Evolutionary conservation across 2,113 vertebrate species (phyloP), one percentile per base, ranked within the genome.

Genomic region (Pomatostomus ruficeps): DNA sequence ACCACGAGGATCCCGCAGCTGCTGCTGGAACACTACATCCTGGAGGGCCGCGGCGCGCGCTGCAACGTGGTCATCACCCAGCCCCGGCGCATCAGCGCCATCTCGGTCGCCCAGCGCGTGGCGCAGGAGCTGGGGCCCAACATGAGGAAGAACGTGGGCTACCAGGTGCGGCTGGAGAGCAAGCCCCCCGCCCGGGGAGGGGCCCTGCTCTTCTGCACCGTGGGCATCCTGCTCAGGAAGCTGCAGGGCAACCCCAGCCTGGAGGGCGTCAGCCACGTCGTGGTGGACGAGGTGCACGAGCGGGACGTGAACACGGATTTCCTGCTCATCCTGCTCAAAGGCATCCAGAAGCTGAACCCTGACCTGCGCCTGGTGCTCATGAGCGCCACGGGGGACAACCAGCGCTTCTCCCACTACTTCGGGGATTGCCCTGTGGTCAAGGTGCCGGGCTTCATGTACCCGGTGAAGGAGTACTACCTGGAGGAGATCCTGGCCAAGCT

Each of bases 261-360:
- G 88, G 97, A 96, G 95, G 99, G 99, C 0, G 98, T 99, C 92
- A 99, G 99, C 96, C 99, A 99, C 3, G 98, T 99, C 19, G 96
- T 99, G 9, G 99, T 99, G 52, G 99, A 99, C 1, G 99, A 99
- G 97, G 99, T 99, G 46, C 99, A 99, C 3, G 99, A 99, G 97
- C 96, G 99, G 14, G 99, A 99, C 8, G 98, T 99, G 59, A 99
- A 99, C 98, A 99, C 99, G 0, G 99, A 99, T 97, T 98, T 99
- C 97, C 98, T 99, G 93, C 98, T 99, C 73, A 99, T 99, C 38
- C 97, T 99, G 93, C 98, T 99, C 96, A 98, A 98, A 45, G 97
- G 97, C 40, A 96, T 98, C 76, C 97, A 99, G 87, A 93, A 97
- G 12, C 93, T 98, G 28, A 99, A 99, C 95, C 98, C 98, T 0